Evolutionary conservation across 2,888 invertebrate genomes (phyloP), one percentile per base, ranked within the genome.

Genomic region (Sesia bembeciformis): DNA sequence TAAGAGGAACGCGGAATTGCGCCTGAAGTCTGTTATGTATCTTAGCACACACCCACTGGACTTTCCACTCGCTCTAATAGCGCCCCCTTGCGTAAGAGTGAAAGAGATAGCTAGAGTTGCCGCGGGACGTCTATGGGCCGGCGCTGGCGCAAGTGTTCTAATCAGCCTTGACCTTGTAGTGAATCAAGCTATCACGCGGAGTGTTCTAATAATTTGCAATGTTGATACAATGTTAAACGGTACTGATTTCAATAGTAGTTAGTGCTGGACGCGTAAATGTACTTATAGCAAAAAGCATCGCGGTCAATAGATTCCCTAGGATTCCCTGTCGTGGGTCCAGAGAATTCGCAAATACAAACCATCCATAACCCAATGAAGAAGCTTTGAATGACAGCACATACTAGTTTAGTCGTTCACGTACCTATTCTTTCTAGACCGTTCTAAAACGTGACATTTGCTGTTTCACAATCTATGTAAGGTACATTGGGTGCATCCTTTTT

Each of bases 111-210:
- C 58, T 65, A 61, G 64, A 57, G 60, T 66, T 64, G 63, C 60
- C 60, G 53, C 64, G 55, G 56, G 56, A 7, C 62, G 55, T 62
- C 58, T 41, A 60, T 59, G 56, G 23, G 42, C 54, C 59, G 66
- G 71, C 69, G 71, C 72, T 53, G 63, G 66, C 76, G 72, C 69
- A 61, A 46, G 66, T 67, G 68, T 60, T 73, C 72, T 72, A 75
- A 78, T 80, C 74, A 77, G 68, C 81, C 84, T 82, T 85, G 84
- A 83, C 84, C 84, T 85, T 85, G 83, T 71, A 74, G 63, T 69
- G 70, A 71, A 74, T 78, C 71, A 68, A 76, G 70, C 76, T 79
- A 67, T 68, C 62, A 46, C 46, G n/a, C 46, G n/a, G 43, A 43
- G 43, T 43, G 46, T 46, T 46, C 46, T 46, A 71, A 70, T 70